phyloP scores from a whole-genome alignment of 1,140 invertebrate species.

The Dendroctonus ponderosae region DNA sequence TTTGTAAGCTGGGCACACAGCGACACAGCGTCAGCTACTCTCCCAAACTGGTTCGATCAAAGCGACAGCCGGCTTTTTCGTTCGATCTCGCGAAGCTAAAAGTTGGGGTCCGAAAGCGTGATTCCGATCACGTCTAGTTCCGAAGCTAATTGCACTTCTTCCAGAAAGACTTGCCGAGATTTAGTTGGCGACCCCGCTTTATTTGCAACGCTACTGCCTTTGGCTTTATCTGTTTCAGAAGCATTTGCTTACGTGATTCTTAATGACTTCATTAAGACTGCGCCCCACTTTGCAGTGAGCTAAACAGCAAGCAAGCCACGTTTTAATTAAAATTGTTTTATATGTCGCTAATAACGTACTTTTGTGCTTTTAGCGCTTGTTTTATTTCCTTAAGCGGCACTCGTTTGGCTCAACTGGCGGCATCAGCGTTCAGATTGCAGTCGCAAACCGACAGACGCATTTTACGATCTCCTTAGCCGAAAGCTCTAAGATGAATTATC shows the following conservation, averaged over 20 bases:
- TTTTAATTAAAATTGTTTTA: slow-evolving; percentile 39
- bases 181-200: slow-evolving; percentile 40
- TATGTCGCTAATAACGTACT: slow-evolving; percentile 35
- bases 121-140: slow-evolving; percentile 42
- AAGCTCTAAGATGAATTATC: too few species aligned
- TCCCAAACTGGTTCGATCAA: slow-evolving; percentile 10
- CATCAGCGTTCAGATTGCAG: slow-evolving; percentile 8
- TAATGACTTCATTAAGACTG: slow-evolving; percentile 43
- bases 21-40: neutral
- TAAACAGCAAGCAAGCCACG: slow-evolving; percentile 31
- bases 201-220: slow-evolving; percentile 32
- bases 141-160: slow-evolving; percentile 44
- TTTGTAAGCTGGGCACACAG: slow-evolving; percentile 12
- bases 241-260: slow-evolving; percentile 45
- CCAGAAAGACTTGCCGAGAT: slow-evolving; percentile 40
- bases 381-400: slow-evolving; percentile 25
- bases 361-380: slow-evolving; percentile 26
- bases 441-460: neutral
- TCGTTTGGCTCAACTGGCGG: slow-evolving; percentile 20
- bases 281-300: slow-evolving; percentile 30
- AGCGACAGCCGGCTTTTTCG: slow-evolving; percentile 12
- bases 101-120: slow-evolving; percentile 20
- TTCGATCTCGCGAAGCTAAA: slow-evolving; percentile 29
- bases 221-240: slow-evolving; percentile 40
- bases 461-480: too few species aligned